Percentiles rank a stretch among this genome's conserved stretches.
Conservation (phyloP, 2,797 vertebrate species). For the Enteromius anoplus region DNA sequence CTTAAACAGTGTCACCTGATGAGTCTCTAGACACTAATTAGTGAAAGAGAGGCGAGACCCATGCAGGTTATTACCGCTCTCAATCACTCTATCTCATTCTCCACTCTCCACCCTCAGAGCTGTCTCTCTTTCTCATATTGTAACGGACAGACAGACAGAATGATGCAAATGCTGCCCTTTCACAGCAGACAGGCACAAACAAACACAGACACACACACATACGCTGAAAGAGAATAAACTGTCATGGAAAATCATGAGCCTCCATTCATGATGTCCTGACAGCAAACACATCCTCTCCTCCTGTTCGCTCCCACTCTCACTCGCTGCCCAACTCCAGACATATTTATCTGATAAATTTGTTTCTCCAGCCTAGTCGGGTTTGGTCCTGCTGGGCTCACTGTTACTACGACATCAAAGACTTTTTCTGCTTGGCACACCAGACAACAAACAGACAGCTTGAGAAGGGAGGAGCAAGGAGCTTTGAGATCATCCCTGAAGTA, state of each 20-base stretch:
- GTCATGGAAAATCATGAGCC: slow-evolving; percentile 40
- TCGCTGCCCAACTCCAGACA: slow-evolving; percentile 28
- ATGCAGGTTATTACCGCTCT: slow-evolving; percentile 23
- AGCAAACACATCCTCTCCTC: slow-evolving; percentile 49
- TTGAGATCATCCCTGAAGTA: slow-evolving; percentile 7
- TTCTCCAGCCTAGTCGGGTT: slow-evolving; percentile 46
- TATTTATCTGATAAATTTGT: slow-evolving; percentile 45
- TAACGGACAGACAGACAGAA: slow-evolving; percentile 54
- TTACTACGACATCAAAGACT: slow-evolving; percentile 64
- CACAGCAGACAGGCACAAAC: slow-evolving; percentile 52
- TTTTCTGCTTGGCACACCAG: slow-evolving; percentile 52
- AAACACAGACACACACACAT: slow-evolving; percentile 21
- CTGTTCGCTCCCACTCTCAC: slow-evolving; percentile 7
- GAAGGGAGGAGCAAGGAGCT: slow-evolving; percentile 10
- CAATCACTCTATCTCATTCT: slow-evolving; percentile 16
- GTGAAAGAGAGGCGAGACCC: slow-evolving; percentile 54
- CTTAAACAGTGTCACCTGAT: slow-evolving; percentile 40
- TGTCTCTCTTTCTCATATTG: slow-evolving; percentile 25
- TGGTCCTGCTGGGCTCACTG: slow-evolving; percentile 62
- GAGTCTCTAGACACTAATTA: slow-evolving; percentile 60
- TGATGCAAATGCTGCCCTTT: slow-evolving; percentile 69
- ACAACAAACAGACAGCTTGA: slow-evolving; percentile 45
- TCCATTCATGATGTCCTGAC: slow-evolving; percentile 14
- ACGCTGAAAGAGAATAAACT: slow-evolving; percentile 7
- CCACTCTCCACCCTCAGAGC: slow-evolving; percentile 11